Conservation (phyloP, 2,888 invertebrate species). For the Labia minor region DNA sequence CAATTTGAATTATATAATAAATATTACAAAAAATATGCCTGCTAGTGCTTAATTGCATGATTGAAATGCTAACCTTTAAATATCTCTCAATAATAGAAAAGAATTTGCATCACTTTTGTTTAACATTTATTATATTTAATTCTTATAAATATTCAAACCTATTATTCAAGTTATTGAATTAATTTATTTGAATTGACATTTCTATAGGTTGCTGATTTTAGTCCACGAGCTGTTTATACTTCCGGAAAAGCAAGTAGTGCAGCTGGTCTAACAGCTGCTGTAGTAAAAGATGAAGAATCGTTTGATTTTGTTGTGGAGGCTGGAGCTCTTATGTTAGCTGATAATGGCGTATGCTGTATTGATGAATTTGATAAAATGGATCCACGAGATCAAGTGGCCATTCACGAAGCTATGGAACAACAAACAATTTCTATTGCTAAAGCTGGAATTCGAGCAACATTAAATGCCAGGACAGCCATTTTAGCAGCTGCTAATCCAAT, state of each 20-base stretch:
- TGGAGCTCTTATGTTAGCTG: slow-evolving; percentile 95
- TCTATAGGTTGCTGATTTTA: slow-evolving; percentile 68
- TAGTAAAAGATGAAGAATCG: slow-evolving; percentile 94
- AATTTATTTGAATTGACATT: too few species aligned
- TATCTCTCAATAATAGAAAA: too few species aligned
- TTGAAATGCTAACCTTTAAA: too few species aligned
- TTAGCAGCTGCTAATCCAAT: slow-evolving; percentile 97
- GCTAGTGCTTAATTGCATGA: too few species aligned
- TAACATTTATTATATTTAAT: too few species aligned
- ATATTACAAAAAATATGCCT: too few species aligned
- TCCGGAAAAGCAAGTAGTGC: slow-evolving; percentile 97
- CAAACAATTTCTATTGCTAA: slow-evolving; percentile 98
- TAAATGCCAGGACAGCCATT: slow-evolving; percentile 95
- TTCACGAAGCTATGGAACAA: slow-evolving; percentile 99
- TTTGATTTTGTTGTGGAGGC: slow-evolving; percentile 99
- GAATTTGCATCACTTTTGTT: too few species aligned
- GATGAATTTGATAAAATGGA: slow-evolving; percentile 99
- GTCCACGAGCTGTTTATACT: slow-evolving; percentile 93
- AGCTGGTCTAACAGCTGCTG: slow-evolving; percentile 97
- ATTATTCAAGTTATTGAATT: too few species aligned
- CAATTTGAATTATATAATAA: too few species aligned
- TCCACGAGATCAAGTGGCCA: slow-evolving; percentile 91
- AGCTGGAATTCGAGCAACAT: slow-evolving; percentile 92
- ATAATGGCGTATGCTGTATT: slow-evolving; percentile 97
- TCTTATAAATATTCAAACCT: too few species aligned